Evolutionary conservation across 2,113 vertebrate species (phyloP).

Genomic region (Oreotrochilus melanogaster): DNA sequence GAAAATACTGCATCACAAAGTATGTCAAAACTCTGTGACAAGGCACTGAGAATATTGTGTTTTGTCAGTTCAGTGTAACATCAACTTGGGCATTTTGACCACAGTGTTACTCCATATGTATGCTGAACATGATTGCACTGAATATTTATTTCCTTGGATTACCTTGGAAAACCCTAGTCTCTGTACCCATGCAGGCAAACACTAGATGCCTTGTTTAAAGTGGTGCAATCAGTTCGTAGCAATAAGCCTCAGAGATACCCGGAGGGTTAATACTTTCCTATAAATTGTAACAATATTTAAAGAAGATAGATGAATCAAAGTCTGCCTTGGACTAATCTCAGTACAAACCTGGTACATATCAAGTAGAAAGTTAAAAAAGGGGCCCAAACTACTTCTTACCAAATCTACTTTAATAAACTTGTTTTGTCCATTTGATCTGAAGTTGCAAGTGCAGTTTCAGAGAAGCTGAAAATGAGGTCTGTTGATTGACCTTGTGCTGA

Average conservation of each 20-base stretch:
- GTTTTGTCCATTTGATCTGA: background rate
- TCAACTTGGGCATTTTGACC: background rate
- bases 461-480: background rate
- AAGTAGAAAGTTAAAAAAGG: background rate
- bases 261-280: background rate
- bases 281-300: background rate
- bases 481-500: background rate
- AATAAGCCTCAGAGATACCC: background rate
- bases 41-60: background rate
- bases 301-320: background rate
- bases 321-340: background rate
- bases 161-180: background rate
- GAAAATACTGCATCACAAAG: background rate
- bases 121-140: background rate
- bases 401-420: background rate
- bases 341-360: fast-evolving
- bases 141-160: background rate
- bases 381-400: background rate
- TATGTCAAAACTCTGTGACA: background rate
- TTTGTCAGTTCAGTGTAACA: background rate
- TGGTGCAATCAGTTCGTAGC: background rate
- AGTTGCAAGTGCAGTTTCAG: background rate
- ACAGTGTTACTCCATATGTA: background rate
- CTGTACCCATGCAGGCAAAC: background rate
- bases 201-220: background rate